A percentile compares a stretch with the other conserved stretches of the same genome.
Conservation (phyloP, 2,113 vertebrate species). For the Addax nasomaculatus region DNA sequence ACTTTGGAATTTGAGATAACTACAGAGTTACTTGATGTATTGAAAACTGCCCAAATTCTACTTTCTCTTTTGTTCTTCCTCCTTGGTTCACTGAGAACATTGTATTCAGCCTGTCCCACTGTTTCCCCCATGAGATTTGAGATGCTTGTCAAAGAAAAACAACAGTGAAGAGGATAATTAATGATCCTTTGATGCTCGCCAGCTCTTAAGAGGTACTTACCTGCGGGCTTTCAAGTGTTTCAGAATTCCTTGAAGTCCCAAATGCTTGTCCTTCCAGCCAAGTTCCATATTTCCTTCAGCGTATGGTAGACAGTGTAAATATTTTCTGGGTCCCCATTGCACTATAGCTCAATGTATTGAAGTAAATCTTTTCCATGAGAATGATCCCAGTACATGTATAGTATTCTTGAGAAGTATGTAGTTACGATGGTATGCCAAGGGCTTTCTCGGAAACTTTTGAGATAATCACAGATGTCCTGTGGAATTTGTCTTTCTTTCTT, state of each 20-base stretch:
- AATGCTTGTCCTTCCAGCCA: slow-evolving; percentile 56
- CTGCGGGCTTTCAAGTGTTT: slow-evolving; percentile 71
- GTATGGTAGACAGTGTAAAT: slow-evolving; percentile 51
- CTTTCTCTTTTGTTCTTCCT: slow-evolving; percentile 71
- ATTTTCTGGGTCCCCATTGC: slow-evolving; percentile 50
- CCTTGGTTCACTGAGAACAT: slow-evolving; percentile 57
- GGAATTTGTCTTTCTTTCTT: background rate
- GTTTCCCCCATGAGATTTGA: slow-evolving; percentile 68
- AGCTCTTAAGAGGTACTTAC: slow-evolving; percentile 75
- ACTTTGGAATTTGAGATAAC: slow-evolving; percentile 74
- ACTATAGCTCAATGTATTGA: background rate
- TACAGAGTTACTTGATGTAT: slow-evolving; percentile 31
- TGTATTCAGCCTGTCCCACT: slow-evolving; percentile 55
- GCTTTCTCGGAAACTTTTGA: background rate
- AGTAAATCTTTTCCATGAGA: slow-evolving; percentile 37
- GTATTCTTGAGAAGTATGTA: slow-evolving; percentile 30
- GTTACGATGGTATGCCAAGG: background rate
- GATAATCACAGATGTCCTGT: background rate
- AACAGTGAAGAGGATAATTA: slow-evolving; percentile 77
- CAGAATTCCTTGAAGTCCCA: slow-evolving; percentile 65
- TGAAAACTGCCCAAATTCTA: slow-evolving; percentile 63
- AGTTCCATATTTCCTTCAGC: slow-evolving; percentile 60
- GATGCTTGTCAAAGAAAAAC: slow-evolving; percentile 56
- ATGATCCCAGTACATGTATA: background rate
- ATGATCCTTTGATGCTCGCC: slow-evolving; percentile 67